Evolutionary conservation across 2,113 vertebrate genomes (phyloP).

Genomic region (Orientallactaga bullata): DNA sequence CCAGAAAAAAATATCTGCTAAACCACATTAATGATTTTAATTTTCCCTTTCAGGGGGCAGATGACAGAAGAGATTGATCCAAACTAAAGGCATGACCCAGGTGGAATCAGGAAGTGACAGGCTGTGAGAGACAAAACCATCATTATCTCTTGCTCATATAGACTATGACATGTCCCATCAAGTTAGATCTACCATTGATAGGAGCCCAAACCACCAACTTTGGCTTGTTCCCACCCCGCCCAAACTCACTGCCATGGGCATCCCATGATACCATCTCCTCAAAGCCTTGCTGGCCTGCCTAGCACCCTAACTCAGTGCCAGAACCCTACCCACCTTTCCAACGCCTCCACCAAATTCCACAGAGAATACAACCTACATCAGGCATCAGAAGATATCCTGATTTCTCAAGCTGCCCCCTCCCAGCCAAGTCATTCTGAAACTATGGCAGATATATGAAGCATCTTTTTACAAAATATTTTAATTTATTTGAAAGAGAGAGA

Average conservation of each 20-base stretch:
- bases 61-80: constrained; percentile 29
- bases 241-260: constrained; percentile 18
- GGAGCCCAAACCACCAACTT: not conserved
- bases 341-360: constrained; percentile 14
- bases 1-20: not conserved
- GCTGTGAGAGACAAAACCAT: not conserved
- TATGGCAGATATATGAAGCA: not conserved
- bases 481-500: too few species aligned
- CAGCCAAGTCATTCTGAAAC: not conserved
- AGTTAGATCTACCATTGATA: constrained; percentile 41
- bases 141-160: constrained; percentile 19
- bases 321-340: constrained; percentile 48
- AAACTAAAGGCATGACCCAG: not conserved
- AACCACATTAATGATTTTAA: not conserved
- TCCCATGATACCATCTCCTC: constrained; percentile 67
- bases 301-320: not conserved
- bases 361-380: not conserved
- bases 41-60: not conserved
- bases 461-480: not conserved
- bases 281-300: not conserved
- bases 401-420: constrained; percentile 61
- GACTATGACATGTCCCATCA: constrained; percentile 36
- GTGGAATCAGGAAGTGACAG: constrained; percentile 7
- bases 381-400: not conserved
- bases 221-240: constrained; percentile 69